These are phyloP conservation scores for Drosophila setifemur DNA, from an alignment of 1,140 invertebrate genomes.

Conservation along the genomic window DNA sequence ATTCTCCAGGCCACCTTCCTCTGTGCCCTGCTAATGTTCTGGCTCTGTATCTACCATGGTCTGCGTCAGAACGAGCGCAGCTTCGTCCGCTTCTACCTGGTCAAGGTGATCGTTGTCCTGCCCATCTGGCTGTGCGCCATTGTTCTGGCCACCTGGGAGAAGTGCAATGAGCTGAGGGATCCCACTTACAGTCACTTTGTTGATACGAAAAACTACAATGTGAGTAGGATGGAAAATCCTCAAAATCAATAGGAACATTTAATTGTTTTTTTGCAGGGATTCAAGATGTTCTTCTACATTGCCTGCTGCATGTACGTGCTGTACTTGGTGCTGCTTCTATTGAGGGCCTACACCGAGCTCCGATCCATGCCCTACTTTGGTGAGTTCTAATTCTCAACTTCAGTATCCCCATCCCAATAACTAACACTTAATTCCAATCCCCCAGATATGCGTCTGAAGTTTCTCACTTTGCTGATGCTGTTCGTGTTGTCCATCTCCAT, in stretches of 20 bases:
- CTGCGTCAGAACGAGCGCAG: conserved; percentile 95
- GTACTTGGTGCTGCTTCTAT: conserved; percentile 92
- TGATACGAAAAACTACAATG: conserved; percentile 94
- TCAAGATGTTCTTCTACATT: conserved; percentile 95
- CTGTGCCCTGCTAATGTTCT: conserved; percentile 93
- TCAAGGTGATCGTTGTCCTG: conserved; percentile 94
- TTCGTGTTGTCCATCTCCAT: conserved; percentile 92
- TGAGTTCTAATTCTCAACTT: conserved; percentile 83
- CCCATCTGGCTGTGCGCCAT: conserved; percentile 94
- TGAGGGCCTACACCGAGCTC: conserved; percentile 96
- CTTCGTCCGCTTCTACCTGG: conserved; percentile 94
- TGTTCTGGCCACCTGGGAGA: conserved; percentile 93
- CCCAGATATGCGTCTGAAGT: conserved; percentile 94
- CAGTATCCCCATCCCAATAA: background rate
- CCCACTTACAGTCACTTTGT: conserved; percentile 96
- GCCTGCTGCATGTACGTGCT: conserved; percentile 92
- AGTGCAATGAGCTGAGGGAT: conserved; percentile 93
- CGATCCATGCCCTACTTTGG: conserved; percentile 98
- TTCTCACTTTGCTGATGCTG: conserved; percentile 92
- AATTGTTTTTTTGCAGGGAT: conserved; percentile 82
- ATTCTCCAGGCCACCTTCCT: conserved; percentile 95
- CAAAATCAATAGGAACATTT: background rate
- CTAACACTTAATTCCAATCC: background rate
- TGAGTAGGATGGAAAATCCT: conserved; percentile 84
- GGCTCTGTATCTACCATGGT: conserved; percentile 94